A percentile compares a stretch with the other conserved stretches of the same genome.
These are phyloP conservation scores for Oncopodura yosiiana DNA, from an alignment of 1,140 invertebrate genomes.

Conservation along the genomic window DNA sequence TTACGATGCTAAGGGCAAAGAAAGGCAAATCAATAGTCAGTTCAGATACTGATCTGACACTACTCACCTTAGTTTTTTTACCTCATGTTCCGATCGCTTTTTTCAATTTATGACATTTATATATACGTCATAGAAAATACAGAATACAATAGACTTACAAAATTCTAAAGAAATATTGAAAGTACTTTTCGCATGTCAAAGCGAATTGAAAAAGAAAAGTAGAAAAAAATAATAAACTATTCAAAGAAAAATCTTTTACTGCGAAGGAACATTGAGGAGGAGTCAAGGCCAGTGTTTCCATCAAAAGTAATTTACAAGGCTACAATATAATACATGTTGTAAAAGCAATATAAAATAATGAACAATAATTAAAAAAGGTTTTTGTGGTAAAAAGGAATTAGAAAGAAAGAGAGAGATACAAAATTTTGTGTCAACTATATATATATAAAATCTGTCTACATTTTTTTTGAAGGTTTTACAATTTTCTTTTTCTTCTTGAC, in stretches of 20 bases:
- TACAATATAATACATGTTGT: slow-evolving; percentile 3
- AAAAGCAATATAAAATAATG: no score
- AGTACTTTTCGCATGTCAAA: background rate
- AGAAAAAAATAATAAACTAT: slow-evolving; percentile 4
- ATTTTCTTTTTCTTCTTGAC: no score
- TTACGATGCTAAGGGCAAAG: slow-evolving; percentile 36
- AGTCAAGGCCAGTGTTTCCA: slow-evolving; percentile 35
- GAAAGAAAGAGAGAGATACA: background rate
- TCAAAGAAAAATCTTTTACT: no score
- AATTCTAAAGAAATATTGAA: no score
- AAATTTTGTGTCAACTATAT: no score
- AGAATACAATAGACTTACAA: background rate
- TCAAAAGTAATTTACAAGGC: slow-evolving; percentile 18
- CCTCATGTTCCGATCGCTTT: slow-evolving; percentile 13
- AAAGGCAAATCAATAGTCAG: slow-evolving; percentile 36
- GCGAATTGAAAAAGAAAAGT: background rate
- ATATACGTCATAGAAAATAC: background rate
- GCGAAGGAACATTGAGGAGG: slow-evolving; percentile 21
- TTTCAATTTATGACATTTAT: background rate
- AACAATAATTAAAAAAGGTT: no score
- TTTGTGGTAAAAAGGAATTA: background rate
- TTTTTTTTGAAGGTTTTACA: no score
- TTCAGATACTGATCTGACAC: slow-evolving; percentile 35
- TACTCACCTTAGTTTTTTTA: slow-evolving; percentile 34
- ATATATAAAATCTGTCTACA: no score